Evolutionary conservation across 1,140 invertebrate species (phyloP), one percentile per base, ranked within the genome.

Genomic region (Planococcus citri): DNA sequence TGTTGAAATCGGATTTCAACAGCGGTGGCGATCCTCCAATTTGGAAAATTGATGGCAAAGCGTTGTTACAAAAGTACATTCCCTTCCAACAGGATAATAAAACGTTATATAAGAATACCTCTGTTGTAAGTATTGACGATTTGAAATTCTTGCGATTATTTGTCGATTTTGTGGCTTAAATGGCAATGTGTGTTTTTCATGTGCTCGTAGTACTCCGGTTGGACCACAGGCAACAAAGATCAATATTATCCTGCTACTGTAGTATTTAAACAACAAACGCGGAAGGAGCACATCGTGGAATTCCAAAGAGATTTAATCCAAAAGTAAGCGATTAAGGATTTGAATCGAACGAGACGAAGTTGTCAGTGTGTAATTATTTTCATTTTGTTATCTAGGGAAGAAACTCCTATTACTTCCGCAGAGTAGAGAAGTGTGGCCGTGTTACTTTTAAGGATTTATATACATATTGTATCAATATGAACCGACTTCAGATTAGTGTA

Each of bases 31-130:
- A 86, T 76, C 80, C 85, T 69, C 85, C 84, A 73, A 80, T 89
- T 71, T 89, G 88, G 88, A 87, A 87, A 82, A 88, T 89, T 80
- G 87, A 89, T 81, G 88, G 88, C 38, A 89, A 89, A 80, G 87
- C 87, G 24, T 78, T 89, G 70, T 78, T 89, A 64, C 88, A 89
- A 78, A 89, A 89, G 78, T 89, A 86, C 78, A 83, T 88, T 77
- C 86, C 86, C 41, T 86, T 86, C 76, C 70, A 74, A 41, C 83
- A 87, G 76, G 83, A 85, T 77, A 85, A 83, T 60, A 86, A 86
- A 78, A 83, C 84, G 64, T 77, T 86, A 73, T 88, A 88, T 76
- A 88, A 87, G 81, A 88, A 86, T 75, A 88, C 87, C 74, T 88
- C 87, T 75, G 86, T 87, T 75, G 87, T 89, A 81, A 82, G 82